These are phyloP conservation scores for Carterocephalus palaemon DNA, from an alignment of 2,888 invertebrate species.

Conservation along the genomic window DNA sequence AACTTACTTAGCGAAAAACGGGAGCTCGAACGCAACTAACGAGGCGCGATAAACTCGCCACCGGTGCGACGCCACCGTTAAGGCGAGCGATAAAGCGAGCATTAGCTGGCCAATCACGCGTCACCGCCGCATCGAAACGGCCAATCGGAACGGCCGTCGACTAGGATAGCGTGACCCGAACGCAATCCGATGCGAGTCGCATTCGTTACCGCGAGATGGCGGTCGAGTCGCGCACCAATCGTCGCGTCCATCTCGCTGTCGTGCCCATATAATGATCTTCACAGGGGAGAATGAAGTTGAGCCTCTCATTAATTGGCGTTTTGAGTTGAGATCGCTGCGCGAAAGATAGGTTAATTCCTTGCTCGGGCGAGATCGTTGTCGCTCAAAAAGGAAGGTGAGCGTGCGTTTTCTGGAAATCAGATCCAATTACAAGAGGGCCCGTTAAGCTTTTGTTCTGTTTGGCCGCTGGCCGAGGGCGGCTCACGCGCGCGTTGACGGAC, in stretches of 20 bases:
- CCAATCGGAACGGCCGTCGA: slow-evolving; percentile 66
- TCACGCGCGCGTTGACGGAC: slow-evolving; percentile 67
- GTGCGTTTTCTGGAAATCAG: slow-evolving; percentile 78
- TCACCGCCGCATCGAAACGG: slow-evolving; percentile 64
- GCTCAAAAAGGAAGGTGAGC: slow-evolving; percentile 76
- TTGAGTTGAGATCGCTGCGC: slow-evolving; percentile 77
- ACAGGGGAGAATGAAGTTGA: slow-evolving; percentile 79
- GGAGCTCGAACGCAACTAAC: slow-evolving; percentile 70
- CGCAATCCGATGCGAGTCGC: slow-evolving; percentile 72
- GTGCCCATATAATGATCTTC: slow-evolving; percentile 80
- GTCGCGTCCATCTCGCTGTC: slow-evolving; percentile 77
- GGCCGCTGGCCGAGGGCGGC: slow-evolving; percentile 52
- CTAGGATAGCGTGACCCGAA: slow-evolving; percentile 79
- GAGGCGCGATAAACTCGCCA: slow-evolving; percentile 64
- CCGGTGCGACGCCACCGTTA: slow-evolving; percentile 69
- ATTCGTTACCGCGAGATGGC: slow-evolving; percentile 77
- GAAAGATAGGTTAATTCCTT: slow-evolving; percentile 79
- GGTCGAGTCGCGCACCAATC: slow-evolving; percentile 71
- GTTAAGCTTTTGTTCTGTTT: slow-evolving; percentile 77
- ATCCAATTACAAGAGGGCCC: slow-evolving; percentile 77
- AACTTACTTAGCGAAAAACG: slow-evolving; percentile 75
- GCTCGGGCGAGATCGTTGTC: slow-evolving; percentile 75
- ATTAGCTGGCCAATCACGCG: slow-evolving; percentile 69
- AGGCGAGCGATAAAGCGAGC: slow-evolving; percentile 60
- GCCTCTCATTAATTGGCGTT: slow-evolving; percentile 79